Evolutionary conservation across 2,888 invertebrate species (phyloP).

Genomic region (Apamea epomidion): DNA sequence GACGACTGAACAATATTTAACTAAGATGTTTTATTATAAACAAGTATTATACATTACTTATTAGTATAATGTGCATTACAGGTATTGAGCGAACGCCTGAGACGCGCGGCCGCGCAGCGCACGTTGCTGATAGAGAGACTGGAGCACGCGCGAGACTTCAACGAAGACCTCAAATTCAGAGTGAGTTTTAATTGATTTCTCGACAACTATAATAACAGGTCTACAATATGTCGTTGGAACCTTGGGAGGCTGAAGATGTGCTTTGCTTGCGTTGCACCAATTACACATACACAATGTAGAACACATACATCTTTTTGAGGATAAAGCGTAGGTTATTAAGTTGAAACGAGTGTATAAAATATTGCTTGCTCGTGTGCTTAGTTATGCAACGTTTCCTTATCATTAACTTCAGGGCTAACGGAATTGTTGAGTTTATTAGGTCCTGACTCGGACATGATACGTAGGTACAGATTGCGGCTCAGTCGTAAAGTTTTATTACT

Average conservation of each 20-base stretch:
- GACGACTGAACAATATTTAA: neutral
- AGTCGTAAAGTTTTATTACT: constrained; percentile 48
- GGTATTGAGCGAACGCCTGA: constrained; percentile 93
- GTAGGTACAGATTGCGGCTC: constrained; percentile 19
- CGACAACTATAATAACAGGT: neutral
- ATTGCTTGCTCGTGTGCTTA: neutral
- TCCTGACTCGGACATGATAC: constrained; percentile 8
- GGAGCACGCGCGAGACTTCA: constrained; percentile 94
- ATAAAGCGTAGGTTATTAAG: neutral
- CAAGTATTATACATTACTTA: constrained; percentile 21
- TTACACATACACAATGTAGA: neutral
- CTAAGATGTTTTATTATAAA: neutral
- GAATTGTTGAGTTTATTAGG: constrained; percentile 37
- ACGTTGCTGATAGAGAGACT: constrained; percentile 92
- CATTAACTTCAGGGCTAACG: constrained; percentile 31
- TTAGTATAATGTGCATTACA: constrained; percentile 79
- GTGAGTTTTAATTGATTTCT: constrained; percentile 79
- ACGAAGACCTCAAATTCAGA: constrained; percentile 95
- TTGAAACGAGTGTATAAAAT: neutral
- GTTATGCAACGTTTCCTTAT: constrained; percentile 23
- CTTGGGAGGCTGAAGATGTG: neutral
- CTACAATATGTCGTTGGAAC: neutral
- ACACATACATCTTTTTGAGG: neutral
- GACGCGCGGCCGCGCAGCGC: constrained; percentile 92
- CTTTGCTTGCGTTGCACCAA: neutral